Conservation (phyloP, 2,888 invertebrate genomes). For the Rosalia funebris region DNA sequence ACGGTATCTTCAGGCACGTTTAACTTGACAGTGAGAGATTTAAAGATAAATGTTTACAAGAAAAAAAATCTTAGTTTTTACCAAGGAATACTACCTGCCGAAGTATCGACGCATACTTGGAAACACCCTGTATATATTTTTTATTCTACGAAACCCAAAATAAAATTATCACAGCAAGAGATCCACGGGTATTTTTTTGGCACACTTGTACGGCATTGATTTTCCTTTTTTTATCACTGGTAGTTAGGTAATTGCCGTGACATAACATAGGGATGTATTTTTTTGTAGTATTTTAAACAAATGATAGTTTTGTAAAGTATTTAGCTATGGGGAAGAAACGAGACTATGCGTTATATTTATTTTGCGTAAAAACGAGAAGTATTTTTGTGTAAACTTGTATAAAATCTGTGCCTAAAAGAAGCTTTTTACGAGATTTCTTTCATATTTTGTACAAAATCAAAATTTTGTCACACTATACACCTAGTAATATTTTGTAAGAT, state of each 20-base stretch:
- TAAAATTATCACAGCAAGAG: background rate
- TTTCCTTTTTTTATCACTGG: constrained; percentile 7
- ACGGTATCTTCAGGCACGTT: no score
- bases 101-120: no score
- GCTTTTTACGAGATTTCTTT: constrained; percentile 48
- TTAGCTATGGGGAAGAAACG: constrained; percentile 51
- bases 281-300: constrained; percentile 36
- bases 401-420: constrained; percentile 52
- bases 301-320: constrained; percentile 40
- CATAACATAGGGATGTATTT: constrained; percentile 20
- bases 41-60: no score
- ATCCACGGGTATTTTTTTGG: background rate
- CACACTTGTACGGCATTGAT: background rate
- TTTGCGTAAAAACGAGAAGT: constrained; percentile 40
- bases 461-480: constrained; percentile 36
- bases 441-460: constrained; percentile 44
- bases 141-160: no score
- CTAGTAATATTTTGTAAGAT: constrained; percentile 49
- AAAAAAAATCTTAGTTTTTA: no score
- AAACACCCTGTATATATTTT: no score
- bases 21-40: no score
- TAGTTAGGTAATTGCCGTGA: constrained; percentile 14
- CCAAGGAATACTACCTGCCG: no score
- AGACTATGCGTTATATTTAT: constrained; percentile 37
- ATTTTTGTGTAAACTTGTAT: constrained; percentile 48